Evolutionary conservation across 2,888 invertebrate species (phyloP), one percentile per base, ranked within the genome.

Genomic region (Epicampocera succincta): DNA sequence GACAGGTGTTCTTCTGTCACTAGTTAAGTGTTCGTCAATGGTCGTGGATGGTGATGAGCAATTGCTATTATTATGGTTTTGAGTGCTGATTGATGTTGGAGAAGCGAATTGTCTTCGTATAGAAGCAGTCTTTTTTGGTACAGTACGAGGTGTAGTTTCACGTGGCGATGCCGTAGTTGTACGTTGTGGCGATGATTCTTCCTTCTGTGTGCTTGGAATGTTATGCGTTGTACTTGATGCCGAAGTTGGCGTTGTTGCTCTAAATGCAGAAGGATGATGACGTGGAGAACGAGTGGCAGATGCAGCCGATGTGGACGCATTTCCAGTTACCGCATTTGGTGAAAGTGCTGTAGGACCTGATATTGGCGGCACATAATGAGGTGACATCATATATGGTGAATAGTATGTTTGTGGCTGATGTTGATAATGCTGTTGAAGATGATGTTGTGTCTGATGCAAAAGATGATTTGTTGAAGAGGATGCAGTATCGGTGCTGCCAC

Each of bases 91-190:
- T 86, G 85, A 76, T 50, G 87, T 87, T 9, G 92, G 91, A 50
- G 92, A 91, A 84, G 92, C 91, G 84, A 91, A 92, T 87, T 91
- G 91, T 76, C 91, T 90, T 79, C 90, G 90, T 84, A 91, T 89
- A 79, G 91, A 90, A 84, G 90, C 90, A 90, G 91, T 90, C 89
- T 90, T 90, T 87, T 90, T 91, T 87, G 91, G 91, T 86, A 91
- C 90, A 85, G 91, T 90, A 85, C 91, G 88, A 85, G 90, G 90
- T 75, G 90, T 88, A 42, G 86, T 87, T 61, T 88, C 88, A 38
- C 87, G 87, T 42, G 88, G 89, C 42, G 89, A 88, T 50, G 88
- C 87, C 42, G 88, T 87, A 12, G 86, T 84, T n/a, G 88, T 87
- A 29, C 89, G 88, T 66, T 88, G 86, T 54, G 89, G 89, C 13